Evolutionary conservation across 2,888 invertebrate genomes (phyloP).

Genomic region (Dynastes hyllus): DNA sequence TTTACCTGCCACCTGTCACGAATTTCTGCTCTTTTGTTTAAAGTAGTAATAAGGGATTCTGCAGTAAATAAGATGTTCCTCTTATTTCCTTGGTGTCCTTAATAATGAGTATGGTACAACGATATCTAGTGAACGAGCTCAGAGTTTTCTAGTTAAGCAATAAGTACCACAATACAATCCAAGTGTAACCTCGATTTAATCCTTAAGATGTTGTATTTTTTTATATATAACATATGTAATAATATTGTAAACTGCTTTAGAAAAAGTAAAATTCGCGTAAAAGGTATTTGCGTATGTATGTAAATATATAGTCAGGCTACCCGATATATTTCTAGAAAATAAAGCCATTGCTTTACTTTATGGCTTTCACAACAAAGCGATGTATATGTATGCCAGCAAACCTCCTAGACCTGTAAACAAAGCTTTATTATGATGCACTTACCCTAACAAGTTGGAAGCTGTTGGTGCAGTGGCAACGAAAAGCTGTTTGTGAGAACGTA

Average conservation of each 20-base stretch:
- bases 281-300: not conserved
- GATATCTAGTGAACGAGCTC: too few relatives aligned
- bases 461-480: not conserved
- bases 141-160: too few relatives aligned
- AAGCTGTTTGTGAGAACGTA: not conserved
- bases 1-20: too few relatives aligned
- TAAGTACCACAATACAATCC: too few relatives aligned
- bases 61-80: too few relatives aligned
- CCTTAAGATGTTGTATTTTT: too few relatives aligned
- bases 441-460: constrained; percentile 17
- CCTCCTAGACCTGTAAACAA: not conserved
- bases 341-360: not conserved
- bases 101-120: too few relatives aligned
- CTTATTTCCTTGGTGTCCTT: too few relatives aligned
- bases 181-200: too few relatives aligned
- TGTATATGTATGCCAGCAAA: not conserved
- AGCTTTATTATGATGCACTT: constrained; percentile 33
- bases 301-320: not conserved
- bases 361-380: not conserved
- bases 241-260: not conserved
- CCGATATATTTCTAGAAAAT: not conserved
- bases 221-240: not conserved
- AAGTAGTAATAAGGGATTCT: too few relatives aligned
- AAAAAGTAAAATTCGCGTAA: not conserved
- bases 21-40: too few relatives aligned